Percentiles rank a stretch among this genome's conserved stretches.
phyloP scores from a whole-genome alignment of 2,888 invertebrate genomes.

The Deroplatys truncata region DNA sequence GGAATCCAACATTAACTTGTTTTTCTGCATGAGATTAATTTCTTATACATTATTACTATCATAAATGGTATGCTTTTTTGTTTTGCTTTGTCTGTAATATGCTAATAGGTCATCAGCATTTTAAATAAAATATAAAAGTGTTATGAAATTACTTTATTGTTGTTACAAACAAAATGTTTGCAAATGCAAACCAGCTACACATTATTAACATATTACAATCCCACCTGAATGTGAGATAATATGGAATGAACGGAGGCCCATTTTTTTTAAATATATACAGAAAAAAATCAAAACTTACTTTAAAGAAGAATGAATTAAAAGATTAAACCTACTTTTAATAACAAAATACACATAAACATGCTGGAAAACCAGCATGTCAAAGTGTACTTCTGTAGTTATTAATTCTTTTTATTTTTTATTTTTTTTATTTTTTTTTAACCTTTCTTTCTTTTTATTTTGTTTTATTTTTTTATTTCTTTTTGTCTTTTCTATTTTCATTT shows the following conservation, averaged over 20 bases:
- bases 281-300: neutral
- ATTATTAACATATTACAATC: neutral
- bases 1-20: neutral
- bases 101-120: neutral
- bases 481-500: slow-evolving; percentile 35
- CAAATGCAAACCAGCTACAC: neutral
- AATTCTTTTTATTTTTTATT: neutral
- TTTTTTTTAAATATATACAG: neutral
- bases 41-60: neutral
- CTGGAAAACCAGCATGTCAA: neutral
- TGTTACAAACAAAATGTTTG: neutral
- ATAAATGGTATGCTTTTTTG: neutral
- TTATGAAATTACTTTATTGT: neutral
- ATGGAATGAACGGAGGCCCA: neutral
- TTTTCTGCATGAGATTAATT: neutral
- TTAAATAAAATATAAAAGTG: neutral
- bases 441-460: slow-evolving; percentile 32
- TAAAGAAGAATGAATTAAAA: neutral
- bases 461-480: slow-evolving; percentile 29
- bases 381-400: neutral
- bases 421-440: neutral
- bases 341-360: neutral
- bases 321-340: neutral
- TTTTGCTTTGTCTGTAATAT: neutral
- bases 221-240: neutral